Conservation (phyloP, 2,797 vertebrate species). For the Malacoraja senta region DNA sequence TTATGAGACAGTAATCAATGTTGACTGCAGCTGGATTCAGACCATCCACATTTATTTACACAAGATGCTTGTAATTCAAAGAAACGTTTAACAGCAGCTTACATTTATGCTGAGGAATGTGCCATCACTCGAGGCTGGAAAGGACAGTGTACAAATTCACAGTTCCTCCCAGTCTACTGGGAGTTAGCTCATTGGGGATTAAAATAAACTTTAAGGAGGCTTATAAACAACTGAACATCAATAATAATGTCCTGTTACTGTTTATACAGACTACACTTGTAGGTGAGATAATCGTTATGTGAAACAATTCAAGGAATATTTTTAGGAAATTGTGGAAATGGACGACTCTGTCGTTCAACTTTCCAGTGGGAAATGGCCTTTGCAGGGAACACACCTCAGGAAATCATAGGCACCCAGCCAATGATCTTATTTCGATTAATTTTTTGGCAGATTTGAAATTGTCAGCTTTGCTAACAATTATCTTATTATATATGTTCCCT, state of each 20-base stretch:
- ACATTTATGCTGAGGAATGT: background rate
- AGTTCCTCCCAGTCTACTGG: background rate
- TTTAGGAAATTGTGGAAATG: background rate
- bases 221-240: background rate
- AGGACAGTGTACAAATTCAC: background rate
- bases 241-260: background rate
- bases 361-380: background rate
- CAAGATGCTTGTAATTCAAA: background rate
- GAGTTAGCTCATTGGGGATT: background rate
- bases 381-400: background rate
- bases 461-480: background rate
- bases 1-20: background rate
- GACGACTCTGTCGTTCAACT: background rate
- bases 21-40: background rate
- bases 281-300: background rate
- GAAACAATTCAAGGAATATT: slow-evolving; percentile 18
- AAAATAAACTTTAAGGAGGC: slow-evolving; percentile 7
- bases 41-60: background rate
- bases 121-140: background rate
- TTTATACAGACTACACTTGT: background rate
- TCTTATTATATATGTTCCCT: background rate
- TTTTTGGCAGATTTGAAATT: background rate
- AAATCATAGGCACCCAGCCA: background rate
- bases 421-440: background rate
- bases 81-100: background rate